Evolutionary conservation across 2,797 vertebrate genomes (phyloP), one percentile per base, ranked within the genome.

Genomic region (Rhinoraja longicauda): DNA sequence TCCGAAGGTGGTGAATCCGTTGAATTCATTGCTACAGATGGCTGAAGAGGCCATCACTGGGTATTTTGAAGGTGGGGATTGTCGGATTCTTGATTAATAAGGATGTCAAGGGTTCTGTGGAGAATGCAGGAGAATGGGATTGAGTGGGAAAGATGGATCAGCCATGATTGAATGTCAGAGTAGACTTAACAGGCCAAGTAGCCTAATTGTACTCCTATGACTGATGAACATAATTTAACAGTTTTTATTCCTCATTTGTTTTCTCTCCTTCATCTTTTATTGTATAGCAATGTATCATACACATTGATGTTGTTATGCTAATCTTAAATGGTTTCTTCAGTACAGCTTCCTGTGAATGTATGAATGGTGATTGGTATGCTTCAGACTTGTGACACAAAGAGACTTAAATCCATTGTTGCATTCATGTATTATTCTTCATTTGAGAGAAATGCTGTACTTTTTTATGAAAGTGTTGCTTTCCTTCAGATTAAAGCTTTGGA

Each of bases 361-460:
- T 82, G 45, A 62, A n/a, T 32, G 59, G 5, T 32, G 29, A 8
- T 88, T 32, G 82, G 62, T 62, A 19, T 15, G 13, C 82, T 88
- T 59, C 1, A 19, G 13, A 19, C 9, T 59, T n/a, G 6, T 88
- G 84, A 59, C 26, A 59, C 53, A 29, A 84, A 13, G 53, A n/a
- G 59, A 86, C 57, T 59, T 86, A 29, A 88, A 64, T 88, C 88
- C 32, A 88, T 88, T 88, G 84, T n/a, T 19, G 29, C 4, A n/a
- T 1, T 86, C 29, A 3, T 86, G 26, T 62, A 17, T 62, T 62
- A 64, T 64, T 86, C 29, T 64, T 15, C 13, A 0, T n/a, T 19
- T 53, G 45, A 82, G 21, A 6, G 57, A 57, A 62, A 6, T 12
- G 53, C 53, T 29, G 53, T 10, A 10, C 12, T 59, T 84, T 45